Conservation (phyloP, 2,113 vertebrate genomes). For the Catharus bicknelli region DNA sequence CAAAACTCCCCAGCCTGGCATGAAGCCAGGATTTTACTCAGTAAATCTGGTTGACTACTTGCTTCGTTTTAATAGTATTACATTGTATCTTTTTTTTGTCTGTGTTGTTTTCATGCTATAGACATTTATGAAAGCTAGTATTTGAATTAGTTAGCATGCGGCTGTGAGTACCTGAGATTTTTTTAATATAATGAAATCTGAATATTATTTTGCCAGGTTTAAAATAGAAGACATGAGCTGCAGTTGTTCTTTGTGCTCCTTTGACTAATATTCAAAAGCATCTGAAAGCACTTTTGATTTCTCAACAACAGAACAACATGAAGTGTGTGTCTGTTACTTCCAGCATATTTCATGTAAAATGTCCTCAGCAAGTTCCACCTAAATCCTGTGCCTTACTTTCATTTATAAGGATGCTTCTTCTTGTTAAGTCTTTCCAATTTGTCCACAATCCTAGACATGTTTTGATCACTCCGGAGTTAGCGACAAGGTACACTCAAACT, state of each 20-base stretch:
- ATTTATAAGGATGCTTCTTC: not conserved
- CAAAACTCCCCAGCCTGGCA: not conserved
- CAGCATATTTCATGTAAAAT: not conserved
- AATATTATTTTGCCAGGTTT: not conserved
- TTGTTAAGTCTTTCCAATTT: not conserved
- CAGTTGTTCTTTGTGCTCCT: not conserved
- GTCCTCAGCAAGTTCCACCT: not conserved
- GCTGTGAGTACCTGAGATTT: not conserved
- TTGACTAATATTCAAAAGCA: not conserved
- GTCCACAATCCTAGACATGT: not conserved
- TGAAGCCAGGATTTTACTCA: not conserved
- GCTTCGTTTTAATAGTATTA: not conserved
- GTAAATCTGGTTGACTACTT: not conserved
- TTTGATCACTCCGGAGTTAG: not conserved
- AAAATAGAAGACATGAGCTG: not conserved
- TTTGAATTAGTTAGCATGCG: not conserved
- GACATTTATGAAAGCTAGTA: not conserved
- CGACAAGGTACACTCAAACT: not conserved
- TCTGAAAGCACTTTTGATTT: not conserved
- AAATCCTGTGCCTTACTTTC: not conserved
- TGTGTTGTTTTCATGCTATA: not conserved
- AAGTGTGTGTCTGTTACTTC: not conserved
- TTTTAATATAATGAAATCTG: not conserved
- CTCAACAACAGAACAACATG: not conserved
- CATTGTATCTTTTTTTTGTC: not conserved